Percentiles rank a stretch among this genome's conserved stretches.
Evolutionary conservation across 2,888 invertebrate species (phyloP).

Genomic region (Drosophila sordidula): DNA sequence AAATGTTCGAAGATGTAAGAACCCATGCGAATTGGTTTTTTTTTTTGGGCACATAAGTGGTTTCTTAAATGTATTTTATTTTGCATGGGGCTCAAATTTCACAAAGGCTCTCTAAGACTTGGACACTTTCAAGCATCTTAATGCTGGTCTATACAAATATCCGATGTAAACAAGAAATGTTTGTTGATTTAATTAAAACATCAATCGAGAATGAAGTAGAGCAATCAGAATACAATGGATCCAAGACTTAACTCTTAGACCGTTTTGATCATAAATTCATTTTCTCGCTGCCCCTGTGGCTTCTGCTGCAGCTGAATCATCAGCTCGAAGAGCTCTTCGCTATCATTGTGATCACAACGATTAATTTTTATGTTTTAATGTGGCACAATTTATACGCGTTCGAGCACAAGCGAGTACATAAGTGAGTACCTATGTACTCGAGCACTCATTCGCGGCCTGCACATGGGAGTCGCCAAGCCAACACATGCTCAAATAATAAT

Average conservation of each 20-base stretch:
- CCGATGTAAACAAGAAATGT: constrained; percentile 5
- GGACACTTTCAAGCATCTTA: too few species aligned
- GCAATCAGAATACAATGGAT: constrained; percentile 7
- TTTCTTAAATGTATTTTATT: background rate
- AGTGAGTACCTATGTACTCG: constrained; percentile 11
- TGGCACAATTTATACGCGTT: constrained; percentile 46
- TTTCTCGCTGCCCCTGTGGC: background rate
- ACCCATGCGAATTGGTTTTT: background rate
- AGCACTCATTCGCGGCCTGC: constrained; percentile 16
- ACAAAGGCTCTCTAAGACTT: background rate
- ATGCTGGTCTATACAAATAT: constrained; percentile 17
- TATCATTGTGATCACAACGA: constrained; percentile 66
- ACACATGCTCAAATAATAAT: constrained; percentile 60
- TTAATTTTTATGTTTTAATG: constrained; percentile 62
- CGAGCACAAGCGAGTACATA: constrained; percentile 7
- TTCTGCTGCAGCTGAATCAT: constrained; percentile 63
- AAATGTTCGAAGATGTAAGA: background rate
- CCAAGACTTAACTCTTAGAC: constrained; percentile 22
- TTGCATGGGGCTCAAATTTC: background rate
- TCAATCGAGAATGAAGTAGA: constrained; percentile 1
- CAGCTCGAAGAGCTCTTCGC: constrained; percentile 48
- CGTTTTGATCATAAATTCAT: constrained; percentile 21
- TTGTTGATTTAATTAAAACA: constrained; percentile 34
- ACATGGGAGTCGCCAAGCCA: constrained; percentile 28
- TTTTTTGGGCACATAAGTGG: background rate